These are phyloP conservation scores for Prionailurus viverrinus DNA, from an alignment of 2,113 vertebrate species.

Conservation along the genomic window DNA sequence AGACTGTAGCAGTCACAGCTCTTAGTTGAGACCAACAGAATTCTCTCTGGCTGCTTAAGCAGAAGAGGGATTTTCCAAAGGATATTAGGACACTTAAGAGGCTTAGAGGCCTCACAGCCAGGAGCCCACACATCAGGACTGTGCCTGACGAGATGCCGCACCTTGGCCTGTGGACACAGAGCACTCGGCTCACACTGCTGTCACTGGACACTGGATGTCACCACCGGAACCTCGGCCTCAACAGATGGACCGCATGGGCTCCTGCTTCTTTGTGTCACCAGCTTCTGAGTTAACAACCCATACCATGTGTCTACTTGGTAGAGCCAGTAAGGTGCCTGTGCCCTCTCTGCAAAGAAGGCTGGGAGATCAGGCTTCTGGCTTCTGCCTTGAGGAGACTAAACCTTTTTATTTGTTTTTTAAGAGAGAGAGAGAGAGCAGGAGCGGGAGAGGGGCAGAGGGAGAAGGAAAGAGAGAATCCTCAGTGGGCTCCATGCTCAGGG, in stretches of 20 bases:
- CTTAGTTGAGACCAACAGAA: not conserved
- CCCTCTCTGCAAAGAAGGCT: not conserved
- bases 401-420: not conserved
- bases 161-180: not conserved
- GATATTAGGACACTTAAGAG: not conserved
- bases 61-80: not conserved
- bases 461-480: too few species aligned
- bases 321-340: not conserved
- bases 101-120: not conserved
- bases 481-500: too few species aligned
- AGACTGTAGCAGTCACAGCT: not conserved
- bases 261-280: not conserved
- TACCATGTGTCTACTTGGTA: not conserved
- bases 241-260: not conserved
- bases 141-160: accelerated
- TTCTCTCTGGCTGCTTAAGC: not conserved
- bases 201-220: not conserved
- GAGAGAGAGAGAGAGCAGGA: too few species aligned
- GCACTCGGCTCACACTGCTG: too few species aligned
- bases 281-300: not conserved
- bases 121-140: not conserved
- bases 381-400: not conserved
- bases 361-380: not conserved
- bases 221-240: not conserved
- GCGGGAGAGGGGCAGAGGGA: too few species aligned